A percentile compares a stretch with the other conserved stretches of the same genome.
Evolutionary conservation across 2,888 invertebrate genomes (phyloP).

Genomic region (Mimas tiliae): DNA sequence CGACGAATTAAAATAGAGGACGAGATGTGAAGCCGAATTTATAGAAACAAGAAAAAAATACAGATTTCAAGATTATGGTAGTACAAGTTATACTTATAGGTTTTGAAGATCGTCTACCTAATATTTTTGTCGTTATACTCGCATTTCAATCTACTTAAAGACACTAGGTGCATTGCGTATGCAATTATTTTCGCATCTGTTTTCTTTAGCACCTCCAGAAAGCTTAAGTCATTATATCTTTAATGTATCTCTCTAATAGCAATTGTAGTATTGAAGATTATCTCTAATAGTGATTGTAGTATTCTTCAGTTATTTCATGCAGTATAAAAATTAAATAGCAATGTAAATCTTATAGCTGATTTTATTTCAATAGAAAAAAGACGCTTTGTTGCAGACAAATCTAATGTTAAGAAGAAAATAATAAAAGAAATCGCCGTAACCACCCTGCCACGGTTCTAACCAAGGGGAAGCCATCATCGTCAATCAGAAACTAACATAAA

Average conservation of each 20-base stretch:
- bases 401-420: not conserved
- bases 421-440: constrained; percentile 43
- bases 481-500: constrained; percentile 81
- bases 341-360: no score
- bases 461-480: constrained; percentile 63
- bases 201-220: no score
- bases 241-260: no score
- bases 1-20: constrained; percentile 39
- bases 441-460: constrained; percentile 45
- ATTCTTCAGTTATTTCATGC: no score
- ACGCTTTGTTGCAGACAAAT: no score
- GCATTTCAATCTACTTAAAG: no score
- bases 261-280: no score
- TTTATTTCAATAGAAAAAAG: no score
- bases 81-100: not conserved
- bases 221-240: no score
- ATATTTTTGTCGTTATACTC: not conserved
- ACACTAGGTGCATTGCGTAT: not conserved
- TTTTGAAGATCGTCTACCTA: not conserved
- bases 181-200: no score
- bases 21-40: not conserved
- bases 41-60: not conserved
- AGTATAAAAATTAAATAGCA: not conserved
- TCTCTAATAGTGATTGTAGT: no score
- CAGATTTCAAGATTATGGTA: no score